Evolutionary conservation across 2,797 vertebrate genomes (phyloP).

Genomic region (Muraenolepis orangiensis): DNA sequence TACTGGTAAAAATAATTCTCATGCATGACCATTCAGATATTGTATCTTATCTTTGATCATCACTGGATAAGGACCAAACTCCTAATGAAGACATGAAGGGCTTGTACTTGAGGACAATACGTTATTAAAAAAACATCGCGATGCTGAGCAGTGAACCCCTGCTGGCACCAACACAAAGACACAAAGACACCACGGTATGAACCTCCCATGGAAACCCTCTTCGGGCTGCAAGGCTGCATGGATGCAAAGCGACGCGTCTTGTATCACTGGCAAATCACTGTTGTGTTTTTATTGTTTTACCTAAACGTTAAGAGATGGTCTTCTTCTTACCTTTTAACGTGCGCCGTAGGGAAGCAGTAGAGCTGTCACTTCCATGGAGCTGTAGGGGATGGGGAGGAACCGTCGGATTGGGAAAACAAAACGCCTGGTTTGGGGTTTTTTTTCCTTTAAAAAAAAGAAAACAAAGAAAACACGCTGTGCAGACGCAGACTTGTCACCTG

Average conservation of each 20-base stretch:
- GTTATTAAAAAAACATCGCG: neutral
- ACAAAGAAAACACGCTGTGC: neutral
- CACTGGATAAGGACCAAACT: neutral
- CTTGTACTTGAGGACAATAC: neutral
- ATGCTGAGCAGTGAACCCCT: neutral
- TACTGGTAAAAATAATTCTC: neutral
- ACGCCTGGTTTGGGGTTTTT: neutral
- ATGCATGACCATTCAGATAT: neutral
- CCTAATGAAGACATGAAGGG: neutral
- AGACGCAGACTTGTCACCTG: neutral
- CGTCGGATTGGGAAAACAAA: neutral
- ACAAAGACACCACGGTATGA: neutral
- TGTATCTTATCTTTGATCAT: neutral
- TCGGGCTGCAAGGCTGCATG: neutral
- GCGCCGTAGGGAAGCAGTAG: neutral
- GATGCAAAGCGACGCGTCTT: neutral
- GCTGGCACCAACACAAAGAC: neutral
- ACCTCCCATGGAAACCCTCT: neutral
- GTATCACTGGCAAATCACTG: neutral
- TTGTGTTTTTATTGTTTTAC: neutral
- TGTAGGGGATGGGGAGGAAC: neutral
- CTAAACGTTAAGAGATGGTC: neutral
- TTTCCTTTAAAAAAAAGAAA: neutral
- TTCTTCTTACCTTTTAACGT: neutral
- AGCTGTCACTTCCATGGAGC: neutral